Percentiles rank a stretch among this genome's conserved stretches.
Conservation (phyloP, 2,113 vertebrate species). For the Cyanocitta stelleri region DNA sequence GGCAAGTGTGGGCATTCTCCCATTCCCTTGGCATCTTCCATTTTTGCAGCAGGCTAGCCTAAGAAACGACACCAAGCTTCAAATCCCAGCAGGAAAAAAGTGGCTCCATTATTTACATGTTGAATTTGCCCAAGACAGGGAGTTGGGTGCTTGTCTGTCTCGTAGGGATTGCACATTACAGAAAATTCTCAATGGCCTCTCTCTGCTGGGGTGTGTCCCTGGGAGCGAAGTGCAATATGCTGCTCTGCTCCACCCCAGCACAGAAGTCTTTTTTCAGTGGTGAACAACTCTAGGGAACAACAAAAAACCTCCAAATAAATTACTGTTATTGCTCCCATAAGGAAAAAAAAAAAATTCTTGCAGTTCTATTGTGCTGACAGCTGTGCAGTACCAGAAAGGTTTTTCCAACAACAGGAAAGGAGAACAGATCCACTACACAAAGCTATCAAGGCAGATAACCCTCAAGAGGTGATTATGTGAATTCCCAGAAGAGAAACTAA, state of each 20-base stretch:
- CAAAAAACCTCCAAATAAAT: not conserved
- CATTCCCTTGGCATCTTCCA: not conserved
- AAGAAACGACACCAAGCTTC: not conserved
- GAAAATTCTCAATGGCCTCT: not conserved
- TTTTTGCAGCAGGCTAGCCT: not conserved
- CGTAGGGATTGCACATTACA: rapidly evolving
- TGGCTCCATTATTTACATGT: rapidly evolving
- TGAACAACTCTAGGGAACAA: not conserved
- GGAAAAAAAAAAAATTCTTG: not conserved
- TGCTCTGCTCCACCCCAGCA: not conserved
- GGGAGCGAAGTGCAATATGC: not conserved
- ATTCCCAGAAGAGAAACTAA: slow-evolving; percentile 48
- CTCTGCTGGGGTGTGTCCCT: not conserved
- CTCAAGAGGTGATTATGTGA: not conserved
- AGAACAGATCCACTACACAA: not conserved
- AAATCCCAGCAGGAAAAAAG: not conserved
- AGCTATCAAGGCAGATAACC: slow-evolving; percentile 7
- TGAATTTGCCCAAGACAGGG: not conserved
- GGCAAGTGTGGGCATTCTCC: not conserved
- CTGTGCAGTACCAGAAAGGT: not conserved
- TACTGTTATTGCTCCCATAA: not conserved
- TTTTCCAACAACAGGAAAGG: slow-evolving; percentile 7
- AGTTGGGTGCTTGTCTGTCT: not conserved
- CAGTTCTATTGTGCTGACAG: not conserved
- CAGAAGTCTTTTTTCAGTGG: not conserved